Percentiles rank a stretch among this genome's conserved stretches.
Evolutionary conservation across 2,888 invertebrate genomes (phyloP).

Genomic region (Mimas tiliae): DNA sequence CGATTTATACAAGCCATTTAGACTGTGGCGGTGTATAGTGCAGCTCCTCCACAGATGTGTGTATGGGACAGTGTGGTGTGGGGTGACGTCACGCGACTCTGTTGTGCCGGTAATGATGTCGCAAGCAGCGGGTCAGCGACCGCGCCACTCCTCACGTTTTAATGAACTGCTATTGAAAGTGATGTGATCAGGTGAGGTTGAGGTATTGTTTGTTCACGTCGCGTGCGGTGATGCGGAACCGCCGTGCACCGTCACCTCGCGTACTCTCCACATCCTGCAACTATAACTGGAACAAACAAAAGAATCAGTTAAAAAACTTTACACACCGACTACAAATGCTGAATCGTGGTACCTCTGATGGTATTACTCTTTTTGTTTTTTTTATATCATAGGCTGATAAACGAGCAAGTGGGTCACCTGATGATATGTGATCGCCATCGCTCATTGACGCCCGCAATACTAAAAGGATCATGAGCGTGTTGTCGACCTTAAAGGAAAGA

Average conservation of each 20-base stretch:
- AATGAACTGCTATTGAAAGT: background rate
- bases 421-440: no score
- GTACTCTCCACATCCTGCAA: background rate
- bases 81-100: background rate
- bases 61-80: background rate
- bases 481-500: no score
- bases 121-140: slow-evolving; percentile 3
- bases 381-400: no score
- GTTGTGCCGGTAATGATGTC: background rate
- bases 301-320: no score
- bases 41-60: background rate
- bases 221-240: background rate
- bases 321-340: no score
- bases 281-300: background rate
- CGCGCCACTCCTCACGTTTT: background rate
- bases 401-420: no score
- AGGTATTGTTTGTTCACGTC: background rate
- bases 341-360: no score
- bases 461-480: no score
- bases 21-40: no score
- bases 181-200: background rate
- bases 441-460: no score
- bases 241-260: background rate
- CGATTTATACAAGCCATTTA: no score
- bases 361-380: no score